Base-by-base conservation (phyloP, 2,888 invertebrate genomes). In the Erebia ligea region DNA sequence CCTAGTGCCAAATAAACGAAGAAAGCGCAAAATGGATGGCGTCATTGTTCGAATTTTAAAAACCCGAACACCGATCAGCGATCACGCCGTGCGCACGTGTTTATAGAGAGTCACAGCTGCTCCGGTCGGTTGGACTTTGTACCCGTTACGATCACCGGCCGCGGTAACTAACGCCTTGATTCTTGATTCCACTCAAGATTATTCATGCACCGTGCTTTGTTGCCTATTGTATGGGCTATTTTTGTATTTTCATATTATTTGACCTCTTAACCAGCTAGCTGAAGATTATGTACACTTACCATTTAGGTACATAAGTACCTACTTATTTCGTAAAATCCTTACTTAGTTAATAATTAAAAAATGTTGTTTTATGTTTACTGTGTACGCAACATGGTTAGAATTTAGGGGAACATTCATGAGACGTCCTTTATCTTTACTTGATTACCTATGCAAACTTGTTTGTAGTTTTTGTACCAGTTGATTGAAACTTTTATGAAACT, bases 121-220 rank as follows among this genome's bases (percentile, higher is more conserved):
- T 85, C 79, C 80, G 79, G 78, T 83, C 79, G 80, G 79, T 78
- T 83, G 90, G 91, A 92, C 92, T 92, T 92, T 91, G 91, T 83
- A 92, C 91, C 81, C 77, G 81, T 81, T 81, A 88, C 89, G 88
- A 88, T 90, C 91, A 89, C 89, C 89, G 81, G 77, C 66, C 86
- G 76, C 73, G 87, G 85, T 82, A 79, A 83, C 83, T 80, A 80
- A 84, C 83, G 84, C 76, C 78, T 78, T 76, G 77, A 52, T 15
- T 11, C 54, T 25, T 25, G 56, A 78, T 79, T 78, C 75, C 66
- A 71, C 81, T 83, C 82, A 79, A 80, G 81, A 78, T 73, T 69
- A 70, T 75, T 70, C 74, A 68, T 58, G 62, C 62, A 67, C 59
- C 72, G 68, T 68, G 67, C 63, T 69, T 69, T 69, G 65, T 64